These are phyloP conservation scores for Bradypus variegatus DNA, from an alignment of 2,797 vertebrate species.

Conservation along the genomic window DNA sequence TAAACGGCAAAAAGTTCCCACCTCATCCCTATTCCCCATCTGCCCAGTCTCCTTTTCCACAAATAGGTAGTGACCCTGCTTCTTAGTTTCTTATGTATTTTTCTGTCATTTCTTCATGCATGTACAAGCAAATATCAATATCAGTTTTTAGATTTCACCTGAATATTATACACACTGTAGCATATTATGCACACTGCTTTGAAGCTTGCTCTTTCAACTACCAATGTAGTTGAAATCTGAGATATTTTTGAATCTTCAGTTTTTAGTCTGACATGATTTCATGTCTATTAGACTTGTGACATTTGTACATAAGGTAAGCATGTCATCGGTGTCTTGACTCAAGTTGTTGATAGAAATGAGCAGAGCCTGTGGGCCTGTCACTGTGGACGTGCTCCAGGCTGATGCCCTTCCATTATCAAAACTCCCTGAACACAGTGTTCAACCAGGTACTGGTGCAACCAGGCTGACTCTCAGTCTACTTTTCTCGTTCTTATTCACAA, in stretches of 20 bases:
- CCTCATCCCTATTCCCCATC: background rate
- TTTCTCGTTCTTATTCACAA: background rate
- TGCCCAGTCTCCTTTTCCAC: background rate
- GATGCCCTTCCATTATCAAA: background rate
- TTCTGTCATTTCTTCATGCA: background rate
- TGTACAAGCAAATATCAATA: background rate
- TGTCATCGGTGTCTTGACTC: background rate
- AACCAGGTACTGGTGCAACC: background rate
- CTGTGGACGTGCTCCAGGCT: background rate
- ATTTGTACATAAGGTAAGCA: background rate
- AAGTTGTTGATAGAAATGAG: background rate
- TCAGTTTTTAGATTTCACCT: background rate
- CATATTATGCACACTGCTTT: background rate
- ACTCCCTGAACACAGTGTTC: background rate
- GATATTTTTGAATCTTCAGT: background rate
- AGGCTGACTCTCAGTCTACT: background rate
- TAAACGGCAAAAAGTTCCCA: background rate
- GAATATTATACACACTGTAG: background rate
- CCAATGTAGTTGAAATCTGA: no score
- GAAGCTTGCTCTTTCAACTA: background rate
- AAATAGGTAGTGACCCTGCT: fast-evolving
- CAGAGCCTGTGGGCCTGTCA: background rate
- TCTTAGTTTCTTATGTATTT: background rate
- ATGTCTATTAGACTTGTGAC: background rate
- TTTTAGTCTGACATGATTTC: background rate